Percentiles rank a stretch among this genome's conserved stretches.
These are phyloP conservation scores for Salvelinus namaycush DNA, from an alignment of 2,113 vertebrate species.

Conservation along the genomic window DNA sequence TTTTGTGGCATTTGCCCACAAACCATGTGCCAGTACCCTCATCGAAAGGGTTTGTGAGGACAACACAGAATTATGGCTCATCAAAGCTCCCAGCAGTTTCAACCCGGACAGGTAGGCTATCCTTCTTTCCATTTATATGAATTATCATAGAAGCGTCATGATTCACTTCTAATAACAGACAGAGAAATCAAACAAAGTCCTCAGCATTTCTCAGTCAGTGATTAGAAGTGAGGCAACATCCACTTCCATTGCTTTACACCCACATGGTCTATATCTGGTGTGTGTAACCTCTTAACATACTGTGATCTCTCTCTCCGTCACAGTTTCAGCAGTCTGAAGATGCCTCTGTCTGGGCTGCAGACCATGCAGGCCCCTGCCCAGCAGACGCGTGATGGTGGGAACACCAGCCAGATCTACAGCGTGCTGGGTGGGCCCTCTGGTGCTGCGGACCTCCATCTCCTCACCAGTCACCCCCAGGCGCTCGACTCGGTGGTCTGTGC, in stretches of 20 bases:
- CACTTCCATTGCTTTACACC: neutral
- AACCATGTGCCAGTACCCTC: constrained; percentile 51
- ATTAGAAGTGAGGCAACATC: neutral
- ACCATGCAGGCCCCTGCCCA: constrained; percentile 44
- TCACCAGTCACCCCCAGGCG: constrained; percentile 38
- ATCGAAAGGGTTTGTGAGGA: constrained; percentile 33
- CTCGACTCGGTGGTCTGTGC: constrained; percentile 18
- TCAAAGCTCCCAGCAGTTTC: constrained; percentile 73
- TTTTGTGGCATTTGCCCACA: constrained; percentile 63
- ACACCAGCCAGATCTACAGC: constrained; percentile 56
- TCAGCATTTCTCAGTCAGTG: too few relatives aligned
- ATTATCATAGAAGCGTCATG: neutral
- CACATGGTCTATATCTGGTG: neutral
- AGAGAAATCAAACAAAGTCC: neutral
- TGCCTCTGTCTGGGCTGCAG: constrained; percentile 68
- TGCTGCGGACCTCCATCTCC: constrained; percentile 56
- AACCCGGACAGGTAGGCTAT: constrained; percentile 63
- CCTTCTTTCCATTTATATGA: neutral
- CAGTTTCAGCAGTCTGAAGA: constrained; percentile 59
- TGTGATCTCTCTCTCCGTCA: neutral
- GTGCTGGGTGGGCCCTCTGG: constrained; percentile 53
- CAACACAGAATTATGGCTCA: constrained; percentile 73
- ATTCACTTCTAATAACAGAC: neutral
- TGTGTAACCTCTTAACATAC: neutral
- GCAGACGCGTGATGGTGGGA: neutral